Base-by-base conservation (phyloP, 1,140 invertebrate species). In the Eciton burchellii region DNA sequence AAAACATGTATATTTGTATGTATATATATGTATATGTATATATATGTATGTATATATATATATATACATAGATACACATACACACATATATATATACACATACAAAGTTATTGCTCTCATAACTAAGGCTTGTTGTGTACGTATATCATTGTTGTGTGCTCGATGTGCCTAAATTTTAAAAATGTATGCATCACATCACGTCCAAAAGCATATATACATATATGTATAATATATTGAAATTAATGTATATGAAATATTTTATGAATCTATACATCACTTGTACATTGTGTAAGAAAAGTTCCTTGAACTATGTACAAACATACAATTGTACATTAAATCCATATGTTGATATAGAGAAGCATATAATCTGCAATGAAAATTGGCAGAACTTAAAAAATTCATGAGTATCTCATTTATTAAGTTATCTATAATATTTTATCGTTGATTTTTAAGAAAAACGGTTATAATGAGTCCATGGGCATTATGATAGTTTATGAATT, bases 131-230 rank as follows among this genome's bases (percentile, higher is more conserved):
- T 65, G 45, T 84, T 89, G 81, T 82, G 77, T 84, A 87, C 41
- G 57, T 85, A 85, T 84, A 88, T 81, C 84, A 74, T 86, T 83
- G 59, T 82, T 89, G 85, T 88, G 88, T 90, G 88, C 90, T 91
- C 87, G 86, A 90, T 90, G 89, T 91, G 90, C 89, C 90, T 90
- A 90, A 89, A 76, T 88, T 85, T 85, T 83, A 82, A 59, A 85
- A 86, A 72, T 19, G 76, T 79, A 83, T 57, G 35, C 81, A 81
- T 84, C 74, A 65, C 21, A 79, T 35, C 77, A 47, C 60, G 60
- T 63, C 60, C 19, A 84, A 84, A 14, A 60, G 24, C 24, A 73
- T 6, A 59, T 26, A 57, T 71, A 56, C 29, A 45, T 52, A 54
- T 72, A 14, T 47, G 2, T 62, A 35, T 76, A 6, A 82, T 62